Evolutionary conservation across 1,140 invertebrate genomes (phyloP), one percentile per base, ranked within the genome.

Genomic region (Drosophila truncata): DNA sequence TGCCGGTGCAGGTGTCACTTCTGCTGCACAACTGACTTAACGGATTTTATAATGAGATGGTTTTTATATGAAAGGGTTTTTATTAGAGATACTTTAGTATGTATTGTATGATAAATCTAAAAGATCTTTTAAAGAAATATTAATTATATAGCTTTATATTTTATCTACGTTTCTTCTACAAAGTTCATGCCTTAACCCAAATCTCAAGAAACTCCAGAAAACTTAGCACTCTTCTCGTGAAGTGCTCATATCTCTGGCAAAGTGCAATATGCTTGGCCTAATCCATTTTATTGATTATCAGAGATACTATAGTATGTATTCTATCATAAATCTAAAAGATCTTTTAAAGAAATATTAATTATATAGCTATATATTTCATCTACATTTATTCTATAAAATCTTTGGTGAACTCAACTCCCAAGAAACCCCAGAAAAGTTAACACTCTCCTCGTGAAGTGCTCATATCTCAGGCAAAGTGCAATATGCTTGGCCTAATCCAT

Each of bases 41-140:
- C 41, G 52, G 57, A 82, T 80, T 80, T 33, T 35, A 18, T 73
- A 79, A 73, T 73, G 50, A 82, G 83, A 71, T 82, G 57, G 57
- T 59, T 37, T 59, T 37, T 59, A 31, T 33, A 9, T 9, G 10
- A n/a, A 3, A 20, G 3, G 5, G 25, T 29, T 20, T 20, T 47
- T 23, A 20, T 39, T 20, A n/a, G 27, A 44, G 20, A 46, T 23
- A 23, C 11, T 6, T 11, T 2, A 13, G 23, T 14, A 16, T 8
- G 14, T 23, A 16, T 23, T 14, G 6, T 14, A 9, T 46, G n/a
- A n/a, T n/a, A n/a, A n/a, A n/a, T n/a, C n/a, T n/a, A n/a, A n/a
- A n/a, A n/a, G n/a, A n/a, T n/a, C n/a, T n/a, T n/a, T n/a, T n/a
- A n/a, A n/a, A n/a, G n/a, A n/a, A n/a, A n/a, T n/a, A n/a, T n/a